These are phyloP conservation scores for Ailuropoda melanoleuca DNA, from an alignment of 2,113 vertebrate species.

Conservation along the genomic window DNA sequence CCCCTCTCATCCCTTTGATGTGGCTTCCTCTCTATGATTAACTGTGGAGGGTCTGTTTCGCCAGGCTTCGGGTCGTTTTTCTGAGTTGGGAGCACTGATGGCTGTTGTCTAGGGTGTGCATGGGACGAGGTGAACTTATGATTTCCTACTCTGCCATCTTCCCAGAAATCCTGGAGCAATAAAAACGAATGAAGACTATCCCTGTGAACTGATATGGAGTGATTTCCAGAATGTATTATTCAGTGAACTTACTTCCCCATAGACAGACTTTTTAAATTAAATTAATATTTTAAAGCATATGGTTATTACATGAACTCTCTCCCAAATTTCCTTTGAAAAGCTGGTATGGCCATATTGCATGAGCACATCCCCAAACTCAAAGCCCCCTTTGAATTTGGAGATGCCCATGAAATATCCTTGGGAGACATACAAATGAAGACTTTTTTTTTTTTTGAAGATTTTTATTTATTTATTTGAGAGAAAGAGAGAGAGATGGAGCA, in stretches of 20 bases:
- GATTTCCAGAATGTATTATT: background rate
- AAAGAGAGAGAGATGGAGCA: too few species aligned
- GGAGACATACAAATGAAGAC: background rate
- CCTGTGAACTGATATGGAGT: background rate
- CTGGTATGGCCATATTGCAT: background rate
- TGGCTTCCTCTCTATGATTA: background rate
- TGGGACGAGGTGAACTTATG: background rate
- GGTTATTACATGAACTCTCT: background rate
- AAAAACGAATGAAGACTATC: background rate
- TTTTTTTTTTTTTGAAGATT: too few species aligned
- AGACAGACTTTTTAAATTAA: background rate
- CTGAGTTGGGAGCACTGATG: background rate
- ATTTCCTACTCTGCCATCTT: background rate
- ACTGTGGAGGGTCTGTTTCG: background rate
- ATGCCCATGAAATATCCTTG: background rate
- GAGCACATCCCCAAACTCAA: background rate
- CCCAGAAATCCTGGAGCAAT: background rate
- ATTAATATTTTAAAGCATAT: background rate
- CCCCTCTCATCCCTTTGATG: background rate
- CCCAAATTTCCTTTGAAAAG: constrained; percentile 6
- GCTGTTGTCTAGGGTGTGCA: background rate
- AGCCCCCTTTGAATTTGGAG: background rate
- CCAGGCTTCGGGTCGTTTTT: background rate
- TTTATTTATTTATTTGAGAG: too few species aligned
- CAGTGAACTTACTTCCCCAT: background rate